phyloP scores from a whole-genome alignment of 2,888 invertebrate species.

The Synergus umbraculus region DNA sequence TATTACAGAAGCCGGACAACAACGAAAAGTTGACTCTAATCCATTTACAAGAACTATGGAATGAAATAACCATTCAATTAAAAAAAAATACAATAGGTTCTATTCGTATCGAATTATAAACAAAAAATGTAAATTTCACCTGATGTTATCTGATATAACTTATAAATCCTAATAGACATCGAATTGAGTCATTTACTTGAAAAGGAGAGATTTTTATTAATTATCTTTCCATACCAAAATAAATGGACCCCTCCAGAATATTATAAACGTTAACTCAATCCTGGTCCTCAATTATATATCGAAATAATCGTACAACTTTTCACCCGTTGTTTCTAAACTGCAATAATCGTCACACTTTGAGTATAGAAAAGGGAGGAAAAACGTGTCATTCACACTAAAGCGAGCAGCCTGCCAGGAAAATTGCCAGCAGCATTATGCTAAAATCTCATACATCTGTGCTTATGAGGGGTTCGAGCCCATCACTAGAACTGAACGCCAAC shows the following conservation, averaged over 20 bases:
- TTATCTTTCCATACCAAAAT: too few species aligned
- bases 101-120: too few species aligned
- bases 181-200: too few species aligned
- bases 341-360: not conserved
- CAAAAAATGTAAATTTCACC: too few species aligned
- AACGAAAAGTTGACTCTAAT: not conserved
- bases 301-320: not conserved
- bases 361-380: not conserved
- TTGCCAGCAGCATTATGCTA: not conserved
- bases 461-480: constrained; percentile 21
- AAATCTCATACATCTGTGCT: constrained; percentile 16
- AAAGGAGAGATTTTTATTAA: too few species aligned
- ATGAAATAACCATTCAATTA: not conserved
- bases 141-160: too few species aligned
- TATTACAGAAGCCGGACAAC: not conserved
- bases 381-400: not conserved
- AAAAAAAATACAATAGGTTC: too few species aligned
- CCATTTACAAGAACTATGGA: not conserved
- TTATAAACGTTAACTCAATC: too few species aligned
- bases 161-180: too few species aligned
- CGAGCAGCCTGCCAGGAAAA: not conserved
- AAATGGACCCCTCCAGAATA: too few species aligned
- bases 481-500: not conserved
- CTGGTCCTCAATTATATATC: not conserved
- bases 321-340: not conserved